Percentiles rank a stretch among this genome's conserved stretches.
Conservation (phyloP, 2,113 vertebrate species). For the Pseudorasbora parva region DNA sequence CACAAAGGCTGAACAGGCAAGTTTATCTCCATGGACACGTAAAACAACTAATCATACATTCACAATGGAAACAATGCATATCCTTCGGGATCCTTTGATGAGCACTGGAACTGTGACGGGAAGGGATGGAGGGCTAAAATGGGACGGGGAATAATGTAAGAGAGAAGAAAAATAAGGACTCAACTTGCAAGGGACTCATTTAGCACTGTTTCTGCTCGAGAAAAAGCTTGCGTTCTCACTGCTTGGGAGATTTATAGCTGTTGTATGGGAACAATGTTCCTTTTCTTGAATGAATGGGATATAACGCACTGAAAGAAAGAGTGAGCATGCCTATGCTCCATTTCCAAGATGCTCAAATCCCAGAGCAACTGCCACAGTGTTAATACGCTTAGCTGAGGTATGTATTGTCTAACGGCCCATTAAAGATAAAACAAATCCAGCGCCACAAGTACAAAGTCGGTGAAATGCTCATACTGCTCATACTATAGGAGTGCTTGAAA, state of each 20-base stretch:
- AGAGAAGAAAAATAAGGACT: not conserved
- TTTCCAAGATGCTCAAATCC: conserved; percentile 21
- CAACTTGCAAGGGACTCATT: not conserved
- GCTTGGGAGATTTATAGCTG: conserved; percentile 17
- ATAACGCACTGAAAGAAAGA: conserved; percentile 12
- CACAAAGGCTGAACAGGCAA: not conserved
- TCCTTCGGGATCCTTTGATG: conserved; percentile 8
- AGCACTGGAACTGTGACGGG: conserved; percentile 2
- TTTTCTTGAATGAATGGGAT: conserved; percentile 10
- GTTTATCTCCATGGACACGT: conserved; percentile 5
- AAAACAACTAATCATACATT: conserved; percentile 13
- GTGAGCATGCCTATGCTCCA: not conserved
- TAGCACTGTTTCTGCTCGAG: not conserved
- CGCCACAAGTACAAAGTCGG: not conserved
- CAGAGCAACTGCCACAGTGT: not conserved
- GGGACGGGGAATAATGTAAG: conserved; percentile 4
- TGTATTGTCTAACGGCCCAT: conserved; percentile 18
- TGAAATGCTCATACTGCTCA: not conserved
- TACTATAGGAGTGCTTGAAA: not conserved
- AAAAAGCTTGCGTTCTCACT: not conserved
- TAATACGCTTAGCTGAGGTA: conserved; percentile 12
- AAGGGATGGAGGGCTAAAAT: not conserved
- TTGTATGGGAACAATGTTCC: conserved; percentile 26
- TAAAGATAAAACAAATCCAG: conserved; percentile 27
- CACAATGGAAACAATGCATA: conserved; percentile 28